Evolutionary conservation across 2,888 invertebrate genomes (phyloP), one percentile per base, ranked within the genome.

Genomic region (Ernsta delagoae): DNA sequence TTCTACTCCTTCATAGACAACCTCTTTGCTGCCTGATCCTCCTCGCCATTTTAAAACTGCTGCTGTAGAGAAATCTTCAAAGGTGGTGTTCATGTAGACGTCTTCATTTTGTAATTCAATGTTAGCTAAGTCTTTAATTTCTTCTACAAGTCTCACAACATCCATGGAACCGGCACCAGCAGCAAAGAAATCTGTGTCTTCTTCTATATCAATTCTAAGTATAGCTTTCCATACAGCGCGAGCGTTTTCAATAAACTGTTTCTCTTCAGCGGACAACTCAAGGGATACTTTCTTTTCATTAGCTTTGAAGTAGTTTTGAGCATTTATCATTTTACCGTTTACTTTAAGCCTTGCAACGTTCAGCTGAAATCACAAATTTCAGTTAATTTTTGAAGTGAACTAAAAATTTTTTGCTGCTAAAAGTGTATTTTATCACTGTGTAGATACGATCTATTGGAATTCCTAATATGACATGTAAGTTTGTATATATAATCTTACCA

Each of bases 81-180:
- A 98, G 0, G 96, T 95, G 0, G 99, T 97, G 7, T 97, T 96
- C 97, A 99, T 97, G 84, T 98, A 99, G 0, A 99, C 96, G 76
- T 98, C 97, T 79, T 98, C 98, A 81, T 98, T 98, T 80, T 97
- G 96, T 8, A 99, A 83, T 62, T 96, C 95, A 0, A 98, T 88
- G 72, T 95, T 95, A 7, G 97, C 94, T 45, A 96, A 92, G 72
- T 98, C 98, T 83, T 97, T 98, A 0, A 98, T 95, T 91, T 99
- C 99, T 88, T 99, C 99, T 0, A 99, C 96, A 63, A 99, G 85
- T 77, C 98, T 94, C 0, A 99, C 98, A 1, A 99, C 98, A 85
- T 99, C 99, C 98, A 99, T 99, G 6, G 99, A 99, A 0, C 98
- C 98, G n/a, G 98, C 99, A 9, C 99, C 99, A n/a, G 95, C 95